Base-by-base conservation (phyloP, 1,140 invertebrate species). In the Aphaenogaster ashmeadi region DNA sequence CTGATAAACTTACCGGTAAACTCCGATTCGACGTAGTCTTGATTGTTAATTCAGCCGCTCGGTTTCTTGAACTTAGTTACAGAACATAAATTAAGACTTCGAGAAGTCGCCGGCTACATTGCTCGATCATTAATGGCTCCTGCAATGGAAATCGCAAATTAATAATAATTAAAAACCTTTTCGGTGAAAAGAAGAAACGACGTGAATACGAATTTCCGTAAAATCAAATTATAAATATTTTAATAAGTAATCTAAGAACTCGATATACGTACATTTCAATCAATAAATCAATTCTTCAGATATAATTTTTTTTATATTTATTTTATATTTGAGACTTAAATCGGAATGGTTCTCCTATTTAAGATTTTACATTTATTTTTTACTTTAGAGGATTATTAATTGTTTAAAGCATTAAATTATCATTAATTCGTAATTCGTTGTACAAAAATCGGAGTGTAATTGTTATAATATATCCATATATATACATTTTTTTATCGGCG, bases 1-100 rank as follows among this genome's bases (percentile, higher is more conserved):
- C 36, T 67, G 36, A 80, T 69, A 44, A 69, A 69, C 44, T 80
- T 41, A 69, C n/a, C 33, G 2, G 47, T 69, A 69, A 80, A 69
- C 62, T 69, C 47, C n/a, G 62, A 80, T 80, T 54, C 62, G 78
- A 80, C 47, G 47, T 54, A 80, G 78, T 38, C 44, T 47, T 67
- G 78, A 80, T 80, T 80, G 78, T 80, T 80, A 67, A 80, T 80
- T 69, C 47, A 80, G 36, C 62, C 78, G n/a, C 47, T 80, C 62
- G 62, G 47, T 69, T 41, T 54, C 33, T 47, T 41, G 7, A 80
- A 80, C 62, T 80, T 80, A 80, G 78, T 80, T 80, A 80, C 62
- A 52, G 44, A 80, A 80, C 62, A 80, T 80, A 80, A 80, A 80
- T 80, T 80, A 80, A 80, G 78, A 67, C 62, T n/a, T 69, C 3